Base-by-base conservation (phyloP, 2,888 invertebrate species). In the Halocaridina rubra region DNA sequence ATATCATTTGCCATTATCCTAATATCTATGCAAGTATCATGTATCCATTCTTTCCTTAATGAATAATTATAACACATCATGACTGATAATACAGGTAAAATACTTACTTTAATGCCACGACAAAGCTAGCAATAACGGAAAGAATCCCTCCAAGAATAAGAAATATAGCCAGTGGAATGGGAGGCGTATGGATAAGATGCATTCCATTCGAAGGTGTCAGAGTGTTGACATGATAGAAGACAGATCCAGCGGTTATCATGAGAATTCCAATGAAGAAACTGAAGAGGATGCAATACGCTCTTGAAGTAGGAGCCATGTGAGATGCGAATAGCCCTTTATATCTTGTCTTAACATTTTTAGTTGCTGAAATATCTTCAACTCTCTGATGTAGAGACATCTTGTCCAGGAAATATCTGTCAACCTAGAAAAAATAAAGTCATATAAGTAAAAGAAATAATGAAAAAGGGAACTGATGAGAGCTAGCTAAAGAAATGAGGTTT, bases 201-300 rank as follows among this genome's bases (percentile, higher is more conserved):
- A 53, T 27, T 16, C 86, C 86, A 67, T 81, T 86, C 78, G 74
- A 81, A 13, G 86, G 86, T 7, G 24, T 59, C 53, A 74, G 76
- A 3, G 64, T 71, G 81, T 81, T 86, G 46, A 86, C 81, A 39
- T 86, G 86, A 33, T 86, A 86, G 81, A 86, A 86, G 13, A 86
- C 78, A 4, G 81, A 81, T 8, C 86, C 86, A 2, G 86, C 78
- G n/a, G 86, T 86, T 24, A 86, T 53, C 78, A 81, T 64, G 30
- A 86, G 78, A 0, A 80, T 75, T 2, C 86, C 86, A 22, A 77
- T 7, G 57, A 86, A 53, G 72, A 86, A 86, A 53, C 77, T 78
- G 46, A 85, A 5, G n/a, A 85, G 76, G 33, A 85, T 57, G 79
- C 78, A 79, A 74, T 84, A 84, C 79, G 84, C 84, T 13, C 84